phyloP scores from a whole-genome alignment of 1,140 invertebrate species.

The Homalodisca vitripennis region DNA sequence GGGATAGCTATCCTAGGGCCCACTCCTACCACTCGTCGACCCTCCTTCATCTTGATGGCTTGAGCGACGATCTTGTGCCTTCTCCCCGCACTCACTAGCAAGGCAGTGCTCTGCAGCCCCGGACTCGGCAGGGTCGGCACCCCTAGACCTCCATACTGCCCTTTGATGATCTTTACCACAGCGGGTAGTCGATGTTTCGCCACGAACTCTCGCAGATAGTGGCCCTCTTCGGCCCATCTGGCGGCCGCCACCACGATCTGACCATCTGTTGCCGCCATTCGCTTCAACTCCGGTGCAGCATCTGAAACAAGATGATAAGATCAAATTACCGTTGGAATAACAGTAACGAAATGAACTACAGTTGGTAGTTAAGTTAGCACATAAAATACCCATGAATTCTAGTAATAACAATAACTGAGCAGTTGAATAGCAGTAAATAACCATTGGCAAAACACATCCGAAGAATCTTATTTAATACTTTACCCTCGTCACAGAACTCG shows the following conservation, averaged over 20 bases:
- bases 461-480: no score
- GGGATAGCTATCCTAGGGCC: constrained; percentile 86
- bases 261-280: constrained; percentile 80
- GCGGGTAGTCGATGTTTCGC: constrained; percentile 76
- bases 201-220: constrained; percentile 78
- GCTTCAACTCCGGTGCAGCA: constrained; percentile 23
- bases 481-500: no score
- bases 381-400: no score
- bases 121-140: constrained; percentile 81
- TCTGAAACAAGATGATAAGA: constrained; percentile 31
- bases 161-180: constrained; percentile 88
- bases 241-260: constrained; percentile 80
- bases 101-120: constrained; percentile 76
- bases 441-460: no score
- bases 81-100: constrained; percentile 79
- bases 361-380: no score
- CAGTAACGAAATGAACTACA: no score
- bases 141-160: constrained; percentile 85
- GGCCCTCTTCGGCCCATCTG: constrained; percentile 78
- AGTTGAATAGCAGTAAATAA: no score
- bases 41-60: constrained; percentile 89
- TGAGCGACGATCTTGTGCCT: constrained; percentile 84
- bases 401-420: no score
- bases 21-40: constrained; percentile 68
- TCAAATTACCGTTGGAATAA: no score